Evolutionary conservation across 1,140 invertebrate genomes (phyloP).

Genomic region (Nephila pilipes): DNA sequence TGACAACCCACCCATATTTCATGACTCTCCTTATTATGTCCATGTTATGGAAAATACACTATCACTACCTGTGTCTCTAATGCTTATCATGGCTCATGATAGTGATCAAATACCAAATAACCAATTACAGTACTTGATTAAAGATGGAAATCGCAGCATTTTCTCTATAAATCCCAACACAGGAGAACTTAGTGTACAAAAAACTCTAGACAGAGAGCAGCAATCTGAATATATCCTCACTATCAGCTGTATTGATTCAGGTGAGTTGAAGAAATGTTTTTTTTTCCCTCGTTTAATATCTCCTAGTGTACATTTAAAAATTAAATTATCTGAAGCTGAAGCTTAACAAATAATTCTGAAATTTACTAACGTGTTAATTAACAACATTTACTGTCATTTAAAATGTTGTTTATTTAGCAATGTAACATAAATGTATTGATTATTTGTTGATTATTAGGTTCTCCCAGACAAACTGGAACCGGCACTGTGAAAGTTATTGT

Average conservation of each 20-base stretch:
- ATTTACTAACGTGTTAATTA: no score
- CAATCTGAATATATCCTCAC: conserved; percentile 89
- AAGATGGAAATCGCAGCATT: conserved; percentile 93
- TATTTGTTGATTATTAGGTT: conserved; percentile 85
- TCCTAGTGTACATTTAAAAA: no score
- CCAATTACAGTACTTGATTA: conserved; percentile 93
- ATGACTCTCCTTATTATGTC: conserved; percentile 93
- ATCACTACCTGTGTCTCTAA: conserved; percentile 58
- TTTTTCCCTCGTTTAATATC: neutral
- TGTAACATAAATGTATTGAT: conserved; percentile 79
- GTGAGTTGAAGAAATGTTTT: conserved; percentile 39
- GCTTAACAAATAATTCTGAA: no score
- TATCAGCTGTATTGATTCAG: conserved; percentile 94
- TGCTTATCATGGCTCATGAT: conserved; percentile 91
- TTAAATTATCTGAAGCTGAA: no score
- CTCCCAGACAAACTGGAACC: conserved; percentile 92
- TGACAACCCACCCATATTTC: conserved; percentile 95
- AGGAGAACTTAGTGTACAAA: conserved; percentile 91
- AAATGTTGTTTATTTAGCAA: no score
- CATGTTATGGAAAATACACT: conserved; percentile 89
- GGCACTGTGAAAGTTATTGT: conserved; percentile 93
- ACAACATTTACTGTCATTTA: no score
- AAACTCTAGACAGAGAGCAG: conserved; percentile 91
- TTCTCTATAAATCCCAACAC: conserved; percentile 92
- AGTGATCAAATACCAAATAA: conserved; percentile 95